A percentile compares a stretch with the other conserved stretches of the same genome.
Conservation (phyloP, 2,888 invertebrate species). For the Allolobophora icterica region DNA sequence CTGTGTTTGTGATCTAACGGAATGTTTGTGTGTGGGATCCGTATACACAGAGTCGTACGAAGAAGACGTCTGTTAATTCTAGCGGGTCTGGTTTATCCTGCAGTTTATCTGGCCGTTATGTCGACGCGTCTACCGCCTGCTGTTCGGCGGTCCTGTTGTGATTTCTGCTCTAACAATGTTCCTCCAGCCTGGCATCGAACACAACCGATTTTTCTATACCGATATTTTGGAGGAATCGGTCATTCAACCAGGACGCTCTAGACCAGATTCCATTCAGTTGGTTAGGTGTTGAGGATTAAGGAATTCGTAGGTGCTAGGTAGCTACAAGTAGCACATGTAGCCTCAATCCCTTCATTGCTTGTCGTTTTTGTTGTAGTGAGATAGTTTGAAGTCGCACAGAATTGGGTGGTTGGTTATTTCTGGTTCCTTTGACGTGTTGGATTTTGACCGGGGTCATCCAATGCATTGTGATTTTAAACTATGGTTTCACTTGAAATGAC, state of each 20-base stretch:
- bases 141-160: neutral
- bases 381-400: neutral
- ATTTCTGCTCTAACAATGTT: neutral
- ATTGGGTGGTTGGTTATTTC: neutral
- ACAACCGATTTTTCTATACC: neutral
- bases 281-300: neutral
- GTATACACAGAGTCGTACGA: slow-evolving; percentile 8
- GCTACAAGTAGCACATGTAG: no score
- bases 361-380: neutral
- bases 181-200: neutral
- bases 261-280: neutral
- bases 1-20: neutral
- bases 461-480: neutral
- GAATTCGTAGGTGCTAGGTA: no score
- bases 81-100: slow-evolving; percentile 1
- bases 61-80: neutral
- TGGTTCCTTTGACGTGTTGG: neutral
- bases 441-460: no score
- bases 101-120: neutral
- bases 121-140: neutral
- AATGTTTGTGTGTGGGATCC: neutral
- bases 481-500: neutral
- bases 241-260: neutral
- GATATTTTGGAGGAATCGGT: neutral
- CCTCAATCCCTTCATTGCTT: neutral